Evolutionary conservation across 2,888 invertebrate genomes (phyloP).

Genomic region (Lydus trimaculatus): DNA sequence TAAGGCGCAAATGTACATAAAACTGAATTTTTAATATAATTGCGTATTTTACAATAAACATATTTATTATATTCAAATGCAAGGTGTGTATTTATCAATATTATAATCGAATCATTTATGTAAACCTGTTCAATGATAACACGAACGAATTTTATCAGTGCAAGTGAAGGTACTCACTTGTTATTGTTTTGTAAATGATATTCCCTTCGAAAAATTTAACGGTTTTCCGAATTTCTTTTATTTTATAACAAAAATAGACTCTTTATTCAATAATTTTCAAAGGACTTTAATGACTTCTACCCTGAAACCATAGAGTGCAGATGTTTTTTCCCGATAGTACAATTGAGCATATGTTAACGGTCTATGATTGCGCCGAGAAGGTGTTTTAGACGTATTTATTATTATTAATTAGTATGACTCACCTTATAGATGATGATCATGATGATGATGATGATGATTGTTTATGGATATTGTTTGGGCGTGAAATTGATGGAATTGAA

Average conservation of each 20-base stretch:
- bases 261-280: not conserved
- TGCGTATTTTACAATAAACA: not conserved
- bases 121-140: constrained; percentile 16
- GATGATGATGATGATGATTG: constrained; percentile 30
- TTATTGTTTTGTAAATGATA: not conserved
- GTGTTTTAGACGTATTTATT: constrained; percentile 31
- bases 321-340: constrained; percentile 8
- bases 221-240: not conserved
- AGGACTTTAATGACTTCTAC: not conserved
- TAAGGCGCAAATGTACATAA: not conserved
- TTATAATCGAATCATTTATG: constrained; percentile 1
- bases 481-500: constrained; percentile 41
- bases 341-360: constrained; percentile 24
- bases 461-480: constrained; percentile 38
- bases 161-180: constrained; percentile 18
- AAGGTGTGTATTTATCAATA: constrained; percentile 11
- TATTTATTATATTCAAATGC: not conserved
- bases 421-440: constrained; percentile 15
- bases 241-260: too few relatives aligned
- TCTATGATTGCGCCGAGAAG: constrained; percentile 18
- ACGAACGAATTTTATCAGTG: not conserved
- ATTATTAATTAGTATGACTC: constrained; percentile 34
- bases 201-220: not conserved
- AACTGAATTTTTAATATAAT: not conserved
- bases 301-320: constrained; percentile 12